Base-by-base conservation (phyloP, 2,113 vertebrate genomes). In the Nipponia nippon region DNA sequence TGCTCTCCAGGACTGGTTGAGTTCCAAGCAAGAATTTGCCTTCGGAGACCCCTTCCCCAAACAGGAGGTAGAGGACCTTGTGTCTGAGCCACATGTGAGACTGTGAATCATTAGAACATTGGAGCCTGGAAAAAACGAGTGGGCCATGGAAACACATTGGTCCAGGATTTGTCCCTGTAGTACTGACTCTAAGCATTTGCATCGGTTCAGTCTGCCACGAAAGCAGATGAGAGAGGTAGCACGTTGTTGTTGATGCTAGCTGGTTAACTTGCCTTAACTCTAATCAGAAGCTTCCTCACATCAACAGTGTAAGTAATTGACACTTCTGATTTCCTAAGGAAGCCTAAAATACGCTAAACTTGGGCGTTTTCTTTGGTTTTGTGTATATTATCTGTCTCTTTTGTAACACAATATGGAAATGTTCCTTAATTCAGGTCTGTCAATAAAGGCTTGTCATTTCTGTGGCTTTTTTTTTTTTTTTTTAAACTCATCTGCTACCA, bases 261-360 rank as follows among this genome's bases (percentile, higher is more conserved):
- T 77, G 38, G 26, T 75, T 77, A 92, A 67, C 36, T 79, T 34
- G 13, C 44, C 34, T 75, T 93, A 87, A 58, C 36, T 79, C 56
- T 78, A 38, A 77, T 65, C 65, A 93, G 63, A 90, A 81, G 36
- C 63, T 92, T 80, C 47, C 46, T 42, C 66, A 59, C 36, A 75
- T 89, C 70, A 67, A 16, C 76, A n/a, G 4, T 53, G 26, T 73
- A 75, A 94, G 55, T 86, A 92, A 78, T 34, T 91, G 82, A 88
- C 53, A 42, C 66, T 93, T 87, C 23, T 67, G 10, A 78, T 95
- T 92, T 91, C 58, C 55, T 72, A 77, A 70, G 50, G 67, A 95
- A 93, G 71, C 55, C 71, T 95, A 77, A 93, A 96, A 87, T 94
- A 88, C 79, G 92, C 78, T 94, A 72, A 67, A 76, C 53, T 80